Evolutionary conservation across 53 echinoderm and acorn worm genomes (phyloP).

Genomic region (Actinopyga echinites): DNA sequence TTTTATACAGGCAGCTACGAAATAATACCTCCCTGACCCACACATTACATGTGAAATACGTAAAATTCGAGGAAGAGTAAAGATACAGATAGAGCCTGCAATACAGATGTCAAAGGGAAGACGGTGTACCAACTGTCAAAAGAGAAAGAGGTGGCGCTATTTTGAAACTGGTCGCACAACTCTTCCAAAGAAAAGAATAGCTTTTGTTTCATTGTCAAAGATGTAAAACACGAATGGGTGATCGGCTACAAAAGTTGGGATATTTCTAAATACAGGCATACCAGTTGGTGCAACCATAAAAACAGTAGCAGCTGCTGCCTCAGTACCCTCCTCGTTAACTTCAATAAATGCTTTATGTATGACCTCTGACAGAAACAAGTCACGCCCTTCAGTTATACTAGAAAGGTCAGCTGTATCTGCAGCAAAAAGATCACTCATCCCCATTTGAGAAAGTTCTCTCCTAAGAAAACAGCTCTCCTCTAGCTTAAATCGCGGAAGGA

Average conservation of each 20-base stretch:
- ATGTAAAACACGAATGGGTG: constrained; percentile 92
- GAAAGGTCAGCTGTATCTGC: constrained; percentile 67
- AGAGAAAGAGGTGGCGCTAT: too few species aligned
- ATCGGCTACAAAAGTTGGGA: constrained; percentile 60
- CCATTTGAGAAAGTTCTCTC: constrained; percentile 69
- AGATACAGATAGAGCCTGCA: too few species aligned
- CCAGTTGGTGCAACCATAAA: constrained; percentile 34
- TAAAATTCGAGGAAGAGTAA: too few species aligned
- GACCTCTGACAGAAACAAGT: constrained; percentile 77
- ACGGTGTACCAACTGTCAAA: too few species aligned
- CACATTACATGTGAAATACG: too few species aligned
- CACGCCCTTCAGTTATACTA: constrained; percentile 56
- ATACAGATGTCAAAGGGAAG: too few species aligned
- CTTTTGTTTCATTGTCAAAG: constrained; percentile 48
- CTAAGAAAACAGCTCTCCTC: constrained; percentile 64
- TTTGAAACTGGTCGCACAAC: too few species aligned
- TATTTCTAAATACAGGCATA: background rate
- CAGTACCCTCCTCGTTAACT: constrained; percentile 91
- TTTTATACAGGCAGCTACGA: too few species aligned
- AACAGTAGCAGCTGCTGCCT: constrained; percentile 86
- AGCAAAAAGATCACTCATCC: constrained; percentile 77
- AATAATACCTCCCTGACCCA: too few species aligned
- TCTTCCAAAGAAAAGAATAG: constrained; percentile 77
- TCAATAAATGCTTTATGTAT: constrained; percentile 90
- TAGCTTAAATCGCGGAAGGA: constrained; percentile 77